Evolutionary conservation across 2,113 vertebrate species (phyloP).

Genomic region (Campylorhamphus procurvoides): DNA sequence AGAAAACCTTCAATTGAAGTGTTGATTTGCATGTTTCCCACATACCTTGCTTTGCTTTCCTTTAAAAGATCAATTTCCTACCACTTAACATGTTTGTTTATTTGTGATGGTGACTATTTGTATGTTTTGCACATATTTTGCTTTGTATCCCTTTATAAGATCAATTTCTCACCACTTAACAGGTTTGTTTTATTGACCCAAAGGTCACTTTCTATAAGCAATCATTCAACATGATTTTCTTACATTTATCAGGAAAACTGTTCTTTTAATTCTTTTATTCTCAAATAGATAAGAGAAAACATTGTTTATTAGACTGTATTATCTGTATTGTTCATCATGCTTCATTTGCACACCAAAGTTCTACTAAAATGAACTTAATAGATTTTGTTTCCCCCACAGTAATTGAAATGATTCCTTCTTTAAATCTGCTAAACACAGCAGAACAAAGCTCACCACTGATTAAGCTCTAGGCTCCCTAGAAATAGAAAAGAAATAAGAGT

Average conservation of each 20-base stretch:
- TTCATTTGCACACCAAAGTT: background rate
- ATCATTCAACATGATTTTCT: fast-evolving
- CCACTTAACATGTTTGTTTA: background rate
- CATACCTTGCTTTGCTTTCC: background rate
- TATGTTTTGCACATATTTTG: background rate
- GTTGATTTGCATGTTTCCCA: background rate
- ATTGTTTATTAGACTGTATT: background rate
- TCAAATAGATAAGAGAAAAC: background rate
- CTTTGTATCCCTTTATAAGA: background rate
- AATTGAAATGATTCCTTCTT: background rate
- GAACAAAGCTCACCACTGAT: background rate
- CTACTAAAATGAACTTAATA: background rate
- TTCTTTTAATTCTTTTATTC: background rate
- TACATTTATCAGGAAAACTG: fast-evolving
- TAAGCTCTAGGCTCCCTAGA: background rate
- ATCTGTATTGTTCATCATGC: too few species aligned
- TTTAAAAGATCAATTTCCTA: background rate
- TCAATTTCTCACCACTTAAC: background rate
- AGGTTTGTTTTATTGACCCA: background rate
- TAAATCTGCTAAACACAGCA: background rate
- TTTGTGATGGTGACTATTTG: background rate
- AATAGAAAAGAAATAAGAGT: fast-evolving
- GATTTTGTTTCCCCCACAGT: too few species aligned
- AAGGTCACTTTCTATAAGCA: background rate
- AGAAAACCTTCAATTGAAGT: background rate